phyloP scores from a whole-genome alignment of 2,797 vertebrate genomes.

The Hapalemur alaotrensis region DNA sequence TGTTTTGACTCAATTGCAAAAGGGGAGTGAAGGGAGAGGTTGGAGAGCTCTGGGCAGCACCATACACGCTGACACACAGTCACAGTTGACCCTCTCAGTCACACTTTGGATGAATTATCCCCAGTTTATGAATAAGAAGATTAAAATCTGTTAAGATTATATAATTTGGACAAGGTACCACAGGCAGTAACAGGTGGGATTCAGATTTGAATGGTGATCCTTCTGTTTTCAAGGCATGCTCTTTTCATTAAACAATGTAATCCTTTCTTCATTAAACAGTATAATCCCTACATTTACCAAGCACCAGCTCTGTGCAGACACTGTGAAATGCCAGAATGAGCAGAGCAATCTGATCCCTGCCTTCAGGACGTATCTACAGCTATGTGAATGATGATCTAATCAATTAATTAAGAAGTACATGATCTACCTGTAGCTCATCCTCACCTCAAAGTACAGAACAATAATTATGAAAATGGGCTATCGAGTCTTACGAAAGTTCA shows the following conservation, averaged over 20 bases:
- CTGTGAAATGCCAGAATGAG: background rate
- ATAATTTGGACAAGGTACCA: background rate
- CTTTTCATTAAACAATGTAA: background rate
- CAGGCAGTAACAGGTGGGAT: background rate
- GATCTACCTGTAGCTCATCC: background rate
- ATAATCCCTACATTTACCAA: background rate
- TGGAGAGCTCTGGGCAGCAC: background rate
- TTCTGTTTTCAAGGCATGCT: background rate
- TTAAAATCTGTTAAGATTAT: background rate
- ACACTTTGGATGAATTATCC: background rate
- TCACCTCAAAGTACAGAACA: background rate
- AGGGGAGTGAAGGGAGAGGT: background rate
- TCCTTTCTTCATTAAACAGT: background rate
- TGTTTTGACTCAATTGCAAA: background rate
- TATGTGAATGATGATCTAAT: background rate
- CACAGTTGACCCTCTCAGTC: background rate
- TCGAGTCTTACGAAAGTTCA: background rate
- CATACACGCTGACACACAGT: background rate
- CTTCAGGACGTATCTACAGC: background rate
- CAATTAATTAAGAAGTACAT: background rate
- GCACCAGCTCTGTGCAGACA: background rate
- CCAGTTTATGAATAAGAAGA: background rate
- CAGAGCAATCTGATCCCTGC: background rate
- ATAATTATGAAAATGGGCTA: background rate
- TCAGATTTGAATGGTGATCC: background rate